These are phyloP conservation scores for Nibea coibor DNA, from an alignment of 2,113 vertebrate species.

Conservation along the genomic window DNA sequence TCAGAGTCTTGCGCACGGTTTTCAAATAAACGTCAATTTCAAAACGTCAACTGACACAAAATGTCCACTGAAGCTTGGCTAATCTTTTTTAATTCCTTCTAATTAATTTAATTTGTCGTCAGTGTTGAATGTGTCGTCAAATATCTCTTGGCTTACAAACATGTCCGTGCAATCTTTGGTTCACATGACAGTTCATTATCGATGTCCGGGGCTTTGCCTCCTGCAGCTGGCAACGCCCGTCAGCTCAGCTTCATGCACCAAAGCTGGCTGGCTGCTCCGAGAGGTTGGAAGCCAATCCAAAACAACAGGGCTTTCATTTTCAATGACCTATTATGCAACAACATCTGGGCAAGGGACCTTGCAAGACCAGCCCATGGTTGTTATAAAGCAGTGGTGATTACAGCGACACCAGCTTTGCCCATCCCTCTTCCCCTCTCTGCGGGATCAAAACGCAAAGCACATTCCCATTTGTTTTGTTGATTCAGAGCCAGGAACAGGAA, in stretches of 20 bases:
- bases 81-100: constrained; percentile 15
- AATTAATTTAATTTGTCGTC: constrained; percentile 30
- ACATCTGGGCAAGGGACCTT: constrained; percentile 73
- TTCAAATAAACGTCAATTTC: constrained; percentile 25
- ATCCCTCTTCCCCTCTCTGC: neutral
- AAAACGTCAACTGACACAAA: constrained; percentile 2
- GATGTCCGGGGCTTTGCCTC: constrained; percentile 46
- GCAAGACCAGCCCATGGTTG: constrained; percentile 38
- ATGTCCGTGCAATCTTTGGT: constrained; percentile 42
- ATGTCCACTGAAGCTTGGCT: constrained; percentile 8
- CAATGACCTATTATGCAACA: constrained; percentile 74
- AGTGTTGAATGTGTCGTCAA: constrained; percentile 37
- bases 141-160: constrained; percentile 58
- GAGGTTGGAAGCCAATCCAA: constrained; percentile 62
- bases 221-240: constrained; percentile 38
- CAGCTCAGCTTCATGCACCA: constrained; percentile 43
- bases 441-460: constrained; percentile 58
- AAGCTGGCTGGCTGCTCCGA: constrained; percentile 51
- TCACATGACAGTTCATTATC: constrained; percentile 33
- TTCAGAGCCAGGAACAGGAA: constrained; percentile 54
- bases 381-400: constrained; percentile 68
- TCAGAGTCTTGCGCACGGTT: neutral
- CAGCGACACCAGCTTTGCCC: constrained; percentile 43
- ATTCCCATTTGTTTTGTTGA: constrained; percentile 64
- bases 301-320: constrained; percentile 72